phyloP scores from a whole-genome alignment of 35 echinoderm and acorn worm species.

The Hemicentrotus pulcherrimus region DNA sequence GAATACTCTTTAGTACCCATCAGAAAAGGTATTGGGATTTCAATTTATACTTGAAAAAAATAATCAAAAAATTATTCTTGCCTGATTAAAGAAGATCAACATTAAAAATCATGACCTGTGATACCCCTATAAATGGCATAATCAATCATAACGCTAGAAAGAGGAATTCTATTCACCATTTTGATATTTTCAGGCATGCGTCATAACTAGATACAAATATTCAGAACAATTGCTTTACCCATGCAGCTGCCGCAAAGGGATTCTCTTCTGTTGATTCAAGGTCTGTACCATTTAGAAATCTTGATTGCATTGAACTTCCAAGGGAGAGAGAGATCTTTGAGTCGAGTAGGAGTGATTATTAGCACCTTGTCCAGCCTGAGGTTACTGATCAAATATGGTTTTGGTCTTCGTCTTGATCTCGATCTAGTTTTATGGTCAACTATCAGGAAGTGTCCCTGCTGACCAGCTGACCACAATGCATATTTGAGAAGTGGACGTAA shows the following conservation, averaged over 20 bases:
- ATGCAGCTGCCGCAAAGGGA: neutral
- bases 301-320: neutral
- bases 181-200: neutral
- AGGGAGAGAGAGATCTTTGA: neutral
- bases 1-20: neutral
- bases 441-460: conserved; percentile 36
- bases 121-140: neutral
- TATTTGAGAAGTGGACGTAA: conserved; percentile 11
- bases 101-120: neutral
- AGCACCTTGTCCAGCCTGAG: neutral
- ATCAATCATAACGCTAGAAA: neutral
- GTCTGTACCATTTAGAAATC: neutral
- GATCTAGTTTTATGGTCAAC: conserved; percentile 29
- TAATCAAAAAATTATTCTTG: neutral
- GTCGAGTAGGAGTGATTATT: neutral
- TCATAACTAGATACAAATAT: neutral
- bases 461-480: conserved; percentile 32
- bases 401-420: conserved; percentile 6
- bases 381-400: conserved; percentile 5
- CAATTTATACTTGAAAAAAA: no score
- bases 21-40: neutral
- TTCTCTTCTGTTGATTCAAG: neutral
- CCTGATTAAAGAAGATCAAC: neutral
- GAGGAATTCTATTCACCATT: neutral
- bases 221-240: neutral